Percentiles rank a stretch among this genome's conserved stretches.
Conservation (phyloP, 2,113 vertebrate species). For the Seriola aureovittata region DNA sequence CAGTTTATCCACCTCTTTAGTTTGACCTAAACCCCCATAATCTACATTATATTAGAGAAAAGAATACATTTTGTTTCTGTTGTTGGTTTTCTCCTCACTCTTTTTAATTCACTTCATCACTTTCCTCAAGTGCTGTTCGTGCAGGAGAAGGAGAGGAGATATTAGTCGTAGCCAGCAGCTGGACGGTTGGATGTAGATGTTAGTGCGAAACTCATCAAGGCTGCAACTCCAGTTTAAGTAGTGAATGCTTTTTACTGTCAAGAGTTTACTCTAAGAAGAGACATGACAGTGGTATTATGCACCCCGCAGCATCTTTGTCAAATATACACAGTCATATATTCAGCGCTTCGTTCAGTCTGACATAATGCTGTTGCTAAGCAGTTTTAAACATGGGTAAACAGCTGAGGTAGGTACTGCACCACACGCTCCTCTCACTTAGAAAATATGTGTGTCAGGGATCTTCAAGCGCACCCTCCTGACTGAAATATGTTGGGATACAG, state of each 20-base stretch:
- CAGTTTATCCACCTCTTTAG: background rate
- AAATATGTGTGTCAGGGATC: conserved; percentile 50
- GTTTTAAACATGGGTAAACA: conserved; percentile 74
- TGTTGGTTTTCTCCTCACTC: too few relatives aligned
- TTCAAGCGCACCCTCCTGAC: conserved; percentile 16
- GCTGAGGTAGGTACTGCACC: conserved; percentile 11
- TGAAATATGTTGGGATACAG: conserved; percentile 34
- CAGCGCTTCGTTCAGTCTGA: conserved; percentile 20
- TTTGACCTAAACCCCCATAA: background rate
- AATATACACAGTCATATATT: conserved; percentile 36
- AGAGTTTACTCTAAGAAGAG: conserved; percentile 11
- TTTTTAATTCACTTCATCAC: background rate
- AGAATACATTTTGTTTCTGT: background rate
- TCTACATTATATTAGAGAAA: background rate
- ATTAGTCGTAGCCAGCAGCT: background rate
- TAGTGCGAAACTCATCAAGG: background rate
- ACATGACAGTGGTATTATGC: background rate
- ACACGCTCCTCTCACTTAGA: conserved; percentile 25
- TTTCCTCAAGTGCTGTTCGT: background rate
- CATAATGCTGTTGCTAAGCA: conserved; percentile 79
- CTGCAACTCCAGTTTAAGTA: background rate
- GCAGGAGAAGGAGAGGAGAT: background rate
- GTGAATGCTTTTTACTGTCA: background rate
- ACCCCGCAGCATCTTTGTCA: conserved; percentile 35
- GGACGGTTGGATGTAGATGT: background rate